A percentile compares a stretch with the other conserved stretches of the same genome.
These are phyloP conservation scores for Parapristionchus giblindavisi DNA, from an alignment of 2,888 invertebrate species.

Conservation along the genomic window DNA sequence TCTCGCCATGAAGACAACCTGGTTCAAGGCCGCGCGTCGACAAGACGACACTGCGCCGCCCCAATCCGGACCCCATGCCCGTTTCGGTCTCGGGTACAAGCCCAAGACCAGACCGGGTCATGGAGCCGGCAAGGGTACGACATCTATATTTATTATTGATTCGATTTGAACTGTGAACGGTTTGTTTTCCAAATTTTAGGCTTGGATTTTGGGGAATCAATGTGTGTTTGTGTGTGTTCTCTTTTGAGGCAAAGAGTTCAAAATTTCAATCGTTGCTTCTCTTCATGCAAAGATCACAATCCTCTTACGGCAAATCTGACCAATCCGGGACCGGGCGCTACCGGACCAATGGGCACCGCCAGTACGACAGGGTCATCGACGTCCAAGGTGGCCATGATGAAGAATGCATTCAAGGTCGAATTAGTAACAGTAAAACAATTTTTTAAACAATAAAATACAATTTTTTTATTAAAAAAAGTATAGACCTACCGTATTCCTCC, in stretches of 20 bases:
- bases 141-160: too few species aligned
- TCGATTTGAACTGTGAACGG: too few species aligned
- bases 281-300: slow-evolving; percentile 19
- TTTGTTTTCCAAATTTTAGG: too few species aligned
- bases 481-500: too few species aligned
- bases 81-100: slow-evolving; percentile 38
- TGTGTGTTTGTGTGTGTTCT: too few species aligned
- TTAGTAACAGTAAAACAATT: too few species aligned
- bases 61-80: background rate
- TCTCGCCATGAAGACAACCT: slow-evolving; percentile 50
- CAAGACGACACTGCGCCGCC: background rate
- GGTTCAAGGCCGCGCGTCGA: slow-evolving; percentile 46
- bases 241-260: too few species aligned
- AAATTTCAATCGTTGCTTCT: too few species aligned
- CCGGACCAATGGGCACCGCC: background rate
- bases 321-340: slow-evolving; percentile 43
- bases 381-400: slow-evolving; percentile 48
- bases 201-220: too few species aligned
- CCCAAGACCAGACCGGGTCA: slow-evolving; percentile 22
- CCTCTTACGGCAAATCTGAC: slow-evolving; percentile 35
- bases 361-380: slow-evolving; percentile 39
- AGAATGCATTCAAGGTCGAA: slow-evolving; percentile 52
- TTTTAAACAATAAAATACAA: too few species aligned
- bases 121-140: slow-evolving; percentile 13
- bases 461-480: too few species aligned